Evolutionary conservation across 2,888 invertebrate species (phyloP), one percentile per base, ranked within the genome.

Genomic region (Zaprionus obscuricornis): DNA sequence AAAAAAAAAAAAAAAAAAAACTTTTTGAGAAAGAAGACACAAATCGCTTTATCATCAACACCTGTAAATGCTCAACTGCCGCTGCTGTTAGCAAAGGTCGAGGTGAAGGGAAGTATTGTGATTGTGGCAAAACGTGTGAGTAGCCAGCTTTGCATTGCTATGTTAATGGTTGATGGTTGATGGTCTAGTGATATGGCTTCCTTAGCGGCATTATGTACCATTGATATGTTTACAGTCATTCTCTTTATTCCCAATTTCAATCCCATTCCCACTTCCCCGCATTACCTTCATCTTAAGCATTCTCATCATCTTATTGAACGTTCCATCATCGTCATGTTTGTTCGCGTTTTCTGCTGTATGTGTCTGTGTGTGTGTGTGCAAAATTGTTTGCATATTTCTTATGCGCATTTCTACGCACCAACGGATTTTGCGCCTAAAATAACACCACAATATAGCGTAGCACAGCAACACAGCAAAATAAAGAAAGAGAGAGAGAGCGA

Each of bases 1-100:
- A n/a, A n/a, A n/a, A n/a, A n/a, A n/a, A n/a, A n/a, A n/a, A n/a
- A n/a, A n/a, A n/a, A n/a, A n/a, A n/a, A n/a, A n/a, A n/a, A n/a
- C n/a, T n/a, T n/a, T n/a, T n/a, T n/a, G n/a, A n/a, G n/a, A n/a
- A n/a, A n/a, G n/a, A n/a, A n/a, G n/a, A n/a, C 24, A 36, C 59
- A 79, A 77, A 81, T 76, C 62, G 66, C 82, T 82, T 65, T 60
- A 74, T 77, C 74, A 76, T 74, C 66, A 70, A 73, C 77, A 81
- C 82, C 82, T 77, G 60, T 46, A 47, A 59, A 27, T 11, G 39
- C 13, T 18, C 42, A 36, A n/a, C 16, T 18, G 33, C 27, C 31
- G 24, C 3, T 1, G n/a, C 29, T 29, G 29, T n/a, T 6, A 6
- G 11, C n/a, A 10, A n/a, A 10, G 8, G 29, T 29, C 3, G n/a